Conservation (phyloP, 2,797 vertebrate species). For the Gila robusta region DNA sequence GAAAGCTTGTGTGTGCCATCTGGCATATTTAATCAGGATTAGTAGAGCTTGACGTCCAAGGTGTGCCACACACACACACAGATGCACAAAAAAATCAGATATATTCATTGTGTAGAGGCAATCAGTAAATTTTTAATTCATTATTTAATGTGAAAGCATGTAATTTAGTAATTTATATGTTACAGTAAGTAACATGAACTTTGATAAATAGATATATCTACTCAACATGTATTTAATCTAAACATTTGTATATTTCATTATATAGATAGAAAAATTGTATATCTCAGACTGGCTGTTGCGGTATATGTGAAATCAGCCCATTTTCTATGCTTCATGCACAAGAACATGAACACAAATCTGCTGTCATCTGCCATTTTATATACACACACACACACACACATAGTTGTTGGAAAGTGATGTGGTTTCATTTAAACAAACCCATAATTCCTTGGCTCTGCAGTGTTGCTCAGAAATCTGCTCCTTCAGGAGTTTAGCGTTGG, state of each 20-base stretch:
- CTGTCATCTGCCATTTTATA: neutral
- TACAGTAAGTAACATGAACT: neutral
- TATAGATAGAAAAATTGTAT: neutral
- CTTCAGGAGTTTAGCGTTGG: slow-evolving; percentile 56
- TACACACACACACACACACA: neutral
- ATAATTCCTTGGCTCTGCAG: slow-evolving; percentile 61
- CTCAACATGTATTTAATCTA: neutral
- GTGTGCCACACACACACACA: slow-evolving; percentile 29
- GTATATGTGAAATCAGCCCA: neutral
- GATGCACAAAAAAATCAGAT: neutral
- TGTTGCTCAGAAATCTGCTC: slow-evolving; percentile 52
- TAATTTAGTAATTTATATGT: neutral
- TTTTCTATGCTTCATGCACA: neutral
- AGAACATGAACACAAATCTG: neutral
- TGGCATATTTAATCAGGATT: slow-evolving; percentile 64
- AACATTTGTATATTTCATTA: neutral
- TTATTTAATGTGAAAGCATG: neutral
- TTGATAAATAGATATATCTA: neutral
- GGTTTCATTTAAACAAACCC: slow-evolving; percentile 48
- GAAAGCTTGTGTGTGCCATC: slow-evolving; percentile 70
- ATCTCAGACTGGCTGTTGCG: neutral
- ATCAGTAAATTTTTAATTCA: neutral
- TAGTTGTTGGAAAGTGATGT: neutral
- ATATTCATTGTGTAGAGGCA: neutral
- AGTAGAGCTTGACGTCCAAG: slow-evolving; percentile 35